phyloP scores from a whole-genome alignment of 1,140 invertebrate genomes.

The Gryllus bimaculatus region DNA sequence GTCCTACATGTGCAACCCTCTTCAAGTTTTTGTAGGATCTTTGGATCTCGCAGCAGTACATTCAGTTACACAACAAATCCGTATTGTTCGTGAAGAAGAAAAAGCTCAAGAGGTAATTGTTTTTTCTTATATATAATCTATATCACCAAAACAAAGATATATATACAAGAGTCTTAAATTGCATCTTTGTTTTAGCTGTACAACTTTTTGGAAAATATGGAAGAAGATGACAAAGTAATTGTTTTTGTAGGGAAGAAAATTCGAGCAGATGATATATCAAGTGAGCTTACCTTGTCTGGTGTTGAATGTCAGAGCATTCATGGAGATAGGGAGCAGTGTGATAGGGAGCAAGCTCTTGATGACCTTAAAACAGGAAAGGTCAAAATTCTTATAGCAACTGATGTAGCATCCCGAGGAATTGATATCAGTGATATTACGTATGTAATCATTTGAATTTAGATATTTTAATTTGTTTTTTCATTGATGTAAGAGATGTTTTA shows the following conservation, averaged over 20 bases:
- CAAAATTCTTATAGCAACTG: slow-evolving; percentile 83
- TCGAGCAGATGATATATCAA: slow-evolving; percentile 68
- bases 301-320: slow-evolving; percentile 70
- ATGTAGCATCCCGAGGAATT: slow-evolving; percentile 84
- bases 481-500: too few species aligned
- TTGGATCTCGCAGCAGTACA: slow-evolving; percentile 78
- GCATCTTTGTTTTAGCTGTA: slow-evolving; percentile 37
- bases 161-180: neutral
- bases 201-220: slow-evolving; percentile 54
- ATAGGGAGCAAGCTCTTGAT: slow-evolving; percentile 73
- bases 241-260: slow-evolving; percentile 81
- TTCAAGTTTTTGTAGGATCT: slow-evolving; percentile 81
- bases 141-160: neutral
- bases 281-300: slow-evolving; percentile 59
- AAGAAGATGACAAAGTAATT: slow-evolving; percentile 66
- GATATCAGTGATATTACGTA: slow-evolving; percentile 88
- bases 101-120: slow-evolving; percentile 48
- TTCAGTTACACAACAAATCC: slow-evolving; percentile 65
- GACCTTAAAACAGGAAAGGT: slow-evolving; percentile 68
- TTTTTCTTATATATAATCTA: neutral
- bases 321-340: slow-evolving; percentile 77
- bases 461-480: too few species aligned
- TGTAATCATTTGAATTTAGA: slow-evolving; percentile 32
- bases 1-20: slow-evolving; percentile 76
- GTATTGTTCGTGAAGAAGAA: slow-evolving; percentile 62